Conservation (phyloP, 2,888 invertebrate genomes). For the Syrista parreyssii region DNA sequence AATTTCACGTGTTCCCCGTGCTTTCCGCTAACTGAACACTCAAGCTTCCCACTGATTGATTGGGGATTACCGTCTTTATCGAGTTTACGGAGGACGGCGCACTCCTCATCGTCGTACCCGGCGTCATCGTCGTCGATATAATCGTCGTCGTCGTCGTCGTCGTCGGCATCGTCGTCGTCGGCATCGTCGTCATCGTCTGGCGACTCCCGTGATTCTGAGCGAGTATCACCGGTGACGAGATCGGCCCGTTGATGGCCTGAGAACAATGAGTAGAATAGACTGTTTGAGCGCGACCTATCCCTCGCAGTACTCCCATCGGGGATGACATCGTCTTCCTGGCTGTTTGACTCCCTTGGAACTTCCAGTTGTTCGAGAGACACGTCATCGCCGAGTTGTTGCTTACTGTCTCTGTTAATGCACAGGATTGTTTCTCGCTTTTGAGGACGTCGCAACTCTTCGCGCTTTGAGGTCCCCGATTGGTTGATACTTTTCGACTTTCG, state of each 20-base stretch:
- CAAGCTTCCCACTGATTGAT: neutral
- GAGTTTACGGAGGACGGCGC: neutral
- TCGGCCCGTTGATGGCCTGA: slow-evolving; percentile 57
- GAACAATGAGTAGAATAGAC: slow-evolving; percentile 57
- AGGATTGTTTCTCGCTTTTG: slow-evolving; percentile 25
- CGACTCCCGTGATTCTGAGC: neutral
- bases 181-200: slow-evolving; percentile 10
- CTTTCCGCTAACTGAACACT: slow-evolving; percentile 32
- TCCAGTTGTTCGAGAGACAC: slow-evolving; percentile 17
- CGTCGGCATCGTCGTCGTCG: slow-evolving; percentile 28
- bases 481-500: slow-evolving; percentile 27
- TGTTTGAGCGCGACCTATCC: slow-evolving; percentile 13
- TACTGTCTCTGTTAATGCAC: slow-evolving; percentile 17
- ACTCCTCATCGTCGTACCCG: neutral
- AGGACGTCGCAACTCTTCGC: slow-evolving; percentile 31
- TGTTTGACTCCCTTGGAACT: slow-evolving; percentile 32
- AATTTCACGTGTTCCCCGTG: slow-evolving; percentile 63
- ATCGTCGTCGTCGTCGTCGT: slow-evolving; percentile 27
- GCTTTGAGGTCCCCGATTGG: slow-evolving; percentile 26
- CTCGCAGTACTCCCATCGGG: slow-evolving; percentile 11
- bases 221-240: slow-evolving; percentile 50
- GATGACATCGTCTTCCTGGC: slow-evolving; percentile 18
- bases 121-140: slow-evolving; percentile 12
- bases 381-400: slow-evolving; percentile 27
- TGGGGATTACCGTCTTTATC: neutral